phyloP scores from a whole-genome alignment of 2,113 vertebrate species.

The Callospermophilus lateralis region DNA sequence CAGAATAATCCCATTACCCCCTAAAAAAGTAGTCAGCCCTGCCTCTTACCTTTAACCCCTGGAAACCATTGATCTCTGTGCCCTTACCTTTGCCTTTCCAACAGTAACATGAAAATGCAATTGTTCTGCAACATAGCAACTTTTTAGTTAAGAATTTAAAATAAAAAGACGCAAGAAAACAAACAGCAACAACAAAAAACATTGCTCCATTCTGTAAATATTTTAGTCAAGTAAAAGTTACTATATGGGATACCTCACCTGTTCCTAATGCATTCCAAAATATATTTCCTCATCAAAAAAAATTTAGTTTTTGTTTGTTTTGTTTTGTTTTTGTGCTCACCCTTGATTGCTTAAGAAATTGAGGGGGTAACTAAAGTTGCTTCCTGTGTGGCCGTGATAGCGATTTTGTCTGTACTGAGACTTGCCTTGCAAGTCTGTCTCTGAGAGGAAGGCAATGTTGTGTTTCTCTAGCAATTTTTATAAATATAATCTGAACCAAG shows the following conservation, averaged over 20 bases:
- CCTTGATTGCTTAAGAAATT: background rate
- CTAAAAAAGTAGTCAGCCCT: background rate
- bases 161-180: background rate
- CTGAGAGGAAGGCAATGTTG: background rate
- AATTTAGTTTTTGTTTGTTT: constrained; percentile 42
- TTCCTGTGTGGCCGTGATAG: background rate
- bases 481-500: constrained; percentile 30
- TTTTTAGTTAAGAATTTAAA: constrained; percentile 57
- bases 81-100: constrained; percentile 27
- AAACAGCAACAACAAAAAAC: background rate
- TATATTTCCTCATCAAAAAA: constrained; percentile 32
- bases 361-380: background rate
- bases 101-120: background rate
- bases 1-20: background rate
- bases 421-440: background rate
- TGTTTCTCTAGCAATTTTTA: constrained; percentile 39
- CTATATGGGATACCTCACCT: background rate
- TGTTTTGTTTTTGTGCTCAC: background rate
- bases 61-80: background rate
- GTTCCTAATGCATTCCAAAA: background rate
- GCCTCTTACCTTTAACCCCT: background rate
- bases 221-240: constrained; percentile 33
- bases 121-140: background rate
- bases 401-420: background rate
- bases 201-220: background rate